phyloP scores from a whole-genome alignment of 2,797 vertebrate genomes.

The Brachyrhaphis roseni region DNA sequence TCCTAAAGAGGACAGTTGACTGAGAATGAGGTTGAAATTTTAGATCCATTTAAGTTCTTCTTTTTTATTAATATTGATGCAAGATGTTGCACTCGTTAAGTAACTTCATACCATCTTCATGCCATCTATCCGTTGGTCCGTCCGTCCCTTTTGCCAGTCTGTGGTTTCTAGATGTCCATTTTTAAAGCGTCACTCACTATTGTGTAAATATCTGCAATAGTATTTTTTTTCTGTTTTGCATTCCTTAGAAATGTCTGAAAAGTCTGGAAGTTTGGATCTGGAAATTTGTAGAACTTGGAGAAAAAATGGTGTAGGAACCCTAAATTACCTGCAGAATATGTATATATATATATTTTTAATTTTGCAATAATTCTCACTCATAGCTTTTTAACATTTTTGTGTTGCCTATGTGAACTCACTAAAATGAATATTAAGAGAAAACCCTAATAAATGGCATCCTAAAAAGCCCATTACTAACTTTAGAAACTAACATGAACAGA shows the following conservation, averaged over 20 bases:
- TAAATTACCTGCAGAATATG: background rate
- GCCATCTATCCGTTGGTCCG: background rate
- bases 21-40: background rate
- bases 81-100: background rate
- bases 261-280: background rate
- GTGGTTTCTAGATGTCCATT: background rate
- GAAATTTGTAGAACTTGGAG: background rate
- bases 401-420: background rate
- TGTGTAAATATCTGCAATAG: background rate
- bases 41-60: background rate
- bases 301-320: background rate
- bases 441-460: background rate
- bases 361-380: background rate
- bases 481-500: background rate
- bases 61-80: background rate
- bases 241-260: background rate
- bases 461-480: background rate
- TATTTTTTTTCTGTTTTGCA: background rate
- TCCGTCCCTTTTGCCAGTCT: background rate
- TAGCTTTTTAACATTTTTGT: background rate
- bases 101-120: background rate
- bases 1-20: background rate
- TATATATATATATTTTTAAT: background rate
- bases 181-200: background rate
- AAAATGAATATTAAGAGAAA: background rate